These are phyloP conservation scores for Nemurella pictetii DNA, from an alignment of 2,888 invertebrate species.

Conservation along the genomic window DNA sequence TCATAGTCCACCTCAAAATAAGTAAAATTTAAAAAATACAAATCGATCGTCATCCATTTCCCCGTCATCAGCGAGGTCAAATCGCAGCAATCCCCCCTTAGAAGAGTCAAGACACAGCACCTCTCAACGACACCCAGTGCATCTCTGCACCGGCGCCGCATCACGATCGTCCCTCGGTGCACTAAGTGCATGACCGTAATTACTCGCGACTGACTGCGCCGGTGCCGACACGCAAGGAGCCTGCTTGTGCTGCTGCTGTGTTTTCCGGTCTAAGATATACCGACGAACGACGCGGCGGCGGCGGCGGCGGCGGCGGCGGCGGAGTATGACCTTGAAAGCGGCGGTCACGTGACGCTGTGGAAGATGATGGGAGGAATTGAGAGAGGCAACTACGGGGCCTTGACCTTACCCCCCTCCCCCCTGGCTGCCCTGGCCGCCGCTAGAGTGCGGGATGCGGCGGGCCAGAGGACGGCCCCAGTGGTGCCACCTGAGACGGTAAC, in stretches of 20 bases:
- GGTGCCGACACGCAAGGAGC: neutral
- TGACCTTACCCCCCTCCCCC: conserved; percentile 4
- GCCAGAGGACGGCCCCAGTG: neutral
- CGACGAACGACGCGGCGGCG: neutral
- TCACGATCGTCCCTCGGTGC: neutral
- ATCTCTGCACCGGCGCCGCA: neutral
- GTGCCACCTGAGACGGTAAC: neutral
- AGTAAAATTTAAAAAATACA: too few relatives aligned
- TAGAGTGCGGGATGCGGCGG: neutral
- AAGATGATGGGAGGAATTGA: neutral
- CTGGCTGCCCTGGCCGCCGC: too few relatives aligned
- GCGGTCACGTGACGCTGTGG: conserved; percentile 6
- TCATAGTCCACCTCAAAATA: too few relatives aligned
- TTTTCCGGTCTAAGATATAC: neutral
- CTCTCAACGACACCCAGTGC: neutral
- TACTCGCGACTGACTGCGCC: neutral
- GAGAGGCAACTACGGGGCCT: conserved; percentile 25
- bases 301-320: neutral
- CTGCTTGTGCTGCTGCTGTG: too few relatives aligned
- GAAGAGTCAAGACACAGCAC: too few relatives aligned
- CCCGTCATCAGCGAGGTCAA: too few relatives aligned
- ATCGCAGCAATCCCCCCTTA: too few relatives aligned
- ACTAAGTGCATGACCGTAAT: neutral
- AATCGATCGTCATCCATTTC: too few relatives aligned
- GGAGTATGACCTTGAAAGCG: conserved; percentile 10